These are phyloP conservation scores for Rugalucina vietnamica DNA, from an alignment of 2,888 invertebrate species.

Conservation along the genomic window DNA sequence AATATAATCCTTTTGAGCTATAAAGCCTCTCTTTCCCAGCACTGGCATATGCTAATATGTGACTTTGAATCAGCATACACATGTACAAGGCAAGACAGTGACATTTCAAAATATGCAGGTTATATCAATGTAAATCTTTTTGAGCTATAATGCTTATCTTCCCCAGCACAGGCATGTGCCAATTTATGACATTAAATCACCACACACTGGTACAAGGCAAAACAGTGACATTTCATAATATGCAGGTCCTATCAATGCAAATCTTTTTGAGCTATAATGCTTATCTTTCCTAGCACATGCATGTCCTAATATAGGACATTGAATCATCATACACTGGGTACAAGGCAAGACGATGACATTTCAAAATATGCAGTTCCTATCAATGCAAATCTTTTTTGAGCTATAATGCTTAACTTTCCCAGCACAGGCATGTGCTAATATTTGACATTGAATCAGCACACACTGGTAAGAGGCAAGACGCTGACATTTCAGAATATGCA, in stretches of 20 bases:
- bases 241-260: too few species aligned
- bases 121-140: not conserved
- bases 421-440: conserved; percentile 45
- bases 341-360: too few species aligned
- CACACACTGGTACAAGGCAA: not conserved
- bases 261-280: too few species aligned
- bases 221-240: too few species aligned
- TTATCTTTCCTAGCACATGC: too few species aligned
- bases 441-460: conserved; percentile 28
- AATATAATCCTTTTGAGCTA: too few species aligned
- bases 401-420: conserved; percentile 9
- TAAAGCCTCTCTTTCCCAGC: conserved; percentile 21
- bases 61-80: conserved; percentile 2
- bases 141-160: not conserved
- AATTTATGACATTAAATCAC: conserved; percentile 2
- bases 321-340: too few species aligned
- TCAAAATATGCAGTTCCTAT: too few species aligned
- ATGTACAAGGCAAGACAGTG: conserved; percentile 5
- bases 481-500: not conserved
- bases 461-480: conserved; percentile 25
- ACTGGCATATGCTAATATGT: conserved; percentile 27
- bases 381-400: too few species aligned
- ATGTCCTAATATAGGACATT: too few species aligned
- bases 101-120: not conserved
- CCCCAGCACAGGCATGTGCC: conserved; percentile 36